Conservation (phyloP, 2,797 vertebrate genomes). For the Enoplosus armatus region DNA sequence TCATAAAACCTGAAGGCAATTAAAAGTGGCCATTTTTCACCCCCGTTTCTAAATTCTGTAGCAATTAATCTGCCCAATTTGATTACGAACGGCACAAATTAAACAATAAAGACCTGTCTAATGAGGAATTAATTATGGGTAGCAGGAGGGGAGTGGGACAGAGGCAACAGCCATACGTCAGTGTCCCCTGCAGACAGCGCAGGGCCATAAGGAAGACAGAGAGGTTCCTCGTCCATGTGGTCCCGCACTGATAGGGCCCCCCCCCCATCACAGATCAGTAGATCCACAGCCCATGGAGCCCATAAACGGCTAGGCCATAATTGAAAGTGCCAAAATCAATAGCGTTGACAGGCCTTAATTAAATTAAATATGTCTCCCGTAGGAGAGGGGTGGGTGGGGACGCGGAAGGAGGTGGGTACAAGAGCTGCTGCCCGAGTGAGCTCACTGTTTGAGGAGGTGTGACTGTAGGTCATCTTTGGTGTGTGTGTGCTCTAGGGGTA, state of each 20-base stretch:
- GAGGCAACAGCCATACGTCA: slow-evolving; percentile 91
- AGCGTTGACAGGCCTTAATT: slow-evolving; percentile 97
- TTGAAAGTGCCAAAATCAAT: slow-evolving; percentile 99
- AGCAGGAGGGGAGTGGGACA: slow-evolving; percentile 90
- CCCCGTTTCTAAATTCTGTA: slow-evolving; percentile 91
- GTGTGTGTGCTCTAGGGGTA: slow-evolving; percentile 6
- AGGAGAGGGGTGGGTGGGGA: slow-evolving; percentile 75
- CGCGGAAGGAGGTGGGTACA: slow-evolving; percentile 46
- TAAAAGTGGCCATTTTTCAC: slow-evolving; percentile 95
- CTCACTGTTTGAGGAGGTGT: slow-evolving; percentile 49
- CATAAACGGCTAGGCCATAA: slow-evolving; percentile 90
- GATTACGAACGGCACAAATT: slow-evolving; percentile 99
- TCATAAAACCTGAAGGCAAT: slow-evolving; percentile 85
- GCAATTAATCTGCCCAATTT: slow-evolving; percentile 99
- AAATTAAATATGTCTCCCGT: slow-evolving; percentile 98
- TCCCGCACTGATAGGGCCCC: slow-evolving; percentile 93
- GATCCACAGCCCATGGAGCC: slow-evolving; percentile 92
- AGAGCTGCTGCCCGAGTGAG: slow-evolving; percentile 58
- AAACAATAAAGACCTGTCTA: slow-evolving; percentile 99
- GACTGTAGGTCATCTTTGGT: slow-evolving; percentile 45
- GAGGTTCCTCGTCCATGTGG: slow-evolving; percentile 93
- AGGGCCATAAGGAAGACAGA: slow-evolving; percentile 94
- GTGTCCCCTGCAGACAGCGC: slow-evolving; percentile 88
- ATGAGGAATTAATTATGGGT: slow-evolving; percentile 99
- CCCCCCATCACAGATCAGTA: slow-evolving; percentile 96